phyloP scores from a whole-genome alignment of 92 coral and sea anemone species.

The Bergia puertoricense region DNA sequence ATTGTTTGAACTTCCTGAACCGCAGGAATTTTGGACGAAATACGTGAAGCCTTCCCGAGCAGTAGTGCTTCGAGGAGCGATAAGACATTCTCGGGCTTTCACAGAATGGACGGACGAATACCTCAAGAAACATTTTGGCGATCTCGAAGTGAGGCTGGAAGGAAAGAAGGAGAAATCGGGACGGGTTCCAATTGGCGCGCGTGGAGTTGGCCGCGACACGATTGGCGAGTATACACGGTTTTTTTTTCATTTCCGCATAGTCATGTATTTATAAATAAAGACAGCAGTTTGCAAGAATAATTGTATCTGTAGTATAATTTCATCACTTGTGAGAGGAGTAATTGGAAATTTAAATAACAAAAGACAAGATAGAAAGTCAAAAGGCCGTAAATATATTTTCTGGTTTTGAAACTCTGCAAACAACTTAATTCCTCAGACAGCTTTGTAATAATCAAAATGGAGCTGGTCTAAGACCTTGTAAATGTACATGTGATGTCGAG shows the following conservation, averaged over 20 bases:
- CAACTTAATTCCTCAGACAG: too few relatives aligned
- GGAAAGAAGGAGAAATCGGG: constrained; percentile 86
- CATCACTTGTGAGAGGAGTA: background rate
- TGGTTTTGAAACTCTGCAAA: too few relatives aligned
- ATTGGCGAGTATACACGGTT: constrained; percentile 51
- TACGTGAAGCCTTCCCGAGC: constrained; percentile 87
- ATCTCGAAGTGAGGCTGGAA: constrained; percentile 85
- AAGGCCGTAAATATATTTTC: too few relatives aligned
- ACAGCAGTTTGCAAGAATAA: too few relatives aligned
- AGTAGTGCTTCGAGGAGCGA: constrained; percentile 84
- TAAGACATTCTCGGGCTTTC: constrained; percentile 77
- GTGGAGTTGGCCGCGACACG: constrained; percentile 88
- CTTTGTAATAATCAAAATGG: too few relatives aligned
- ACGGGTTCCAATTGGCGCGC: constrained; percentile 79
- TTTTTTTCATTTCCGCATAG: too few relatives aligned
- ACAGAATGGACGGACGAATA: constrained; percentile 88
- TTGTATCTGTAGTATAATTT: background rate
- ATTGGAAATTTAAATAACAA: too few relatives aligned
- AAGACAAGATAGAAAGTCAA: too few relatives aligned
- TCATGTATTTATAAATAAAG: too few relatives aligned
- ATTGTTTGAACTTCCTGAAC: constrained; percentile 68
- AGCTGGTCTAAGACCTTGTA: too few relatives aligned
- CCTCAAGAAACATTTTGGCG: constrained; percentile 66
- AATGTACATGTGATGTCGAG: too few relatives aligned
- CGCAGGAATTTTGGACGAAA: constrained; percentile 84